Conservation (phyloP, 2,113 vertebrate genomes). For the Ranitomeya imitator region DNA sequence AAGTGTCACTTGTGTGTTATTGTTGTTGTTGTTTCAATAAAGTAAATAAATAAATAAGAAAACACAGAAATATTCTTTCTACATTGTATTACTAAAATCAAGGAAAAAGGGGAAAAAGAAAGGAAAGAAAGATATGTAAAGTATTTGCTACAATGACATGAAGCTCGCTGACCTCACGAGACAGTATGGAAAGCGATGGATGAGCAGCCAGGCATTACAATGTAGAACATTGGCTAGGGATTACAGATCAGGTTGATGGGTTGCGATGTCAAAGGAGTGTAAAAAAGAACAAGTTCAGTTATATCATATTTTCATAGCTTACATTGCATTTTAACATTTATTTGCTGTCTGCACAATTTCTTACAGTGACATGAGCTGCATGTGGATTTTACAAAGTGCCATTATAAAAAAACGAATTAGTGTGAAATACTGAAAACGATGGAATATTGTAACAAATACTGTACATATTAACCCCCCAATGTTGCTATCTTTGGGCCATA, state of each 20-base stretch:
- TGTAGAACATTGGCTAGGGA: slow-evolving; percentile 20
- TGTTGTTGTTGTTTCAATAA: no score
- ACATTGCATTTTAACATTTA: background rate
- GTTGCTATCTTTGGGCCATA: background rate
- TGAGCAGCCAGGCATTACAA: slow-evolving; percentile 31
- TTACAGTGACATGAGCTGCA: background rate
- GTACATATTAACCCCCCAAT: background rate
- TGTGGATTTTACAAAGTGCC: background rate
- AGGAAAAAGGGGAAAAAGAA: background rate
- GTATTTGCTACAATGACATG: slow-evolving; percentile 3
- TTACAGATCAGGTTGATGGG: background rate
- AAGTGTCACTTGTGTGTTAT: no score
- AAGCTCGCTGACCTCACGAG: slow-evolving; percentile 2
- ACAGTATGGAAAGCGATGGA: background rate
- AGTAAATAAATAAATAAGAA: background rate
- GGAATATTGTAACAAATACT: background rate
- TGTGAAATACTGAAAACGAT: background rate
- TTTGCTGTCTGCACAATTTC: background rate
- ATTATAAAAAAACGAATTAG: background rate
- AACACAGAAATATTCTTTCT: background rate
- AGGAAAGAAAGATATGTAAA: background rate
- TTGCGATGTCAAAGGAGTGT: background rate
- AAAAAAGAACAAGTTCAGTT: background rate
- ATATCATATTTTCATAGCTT: background rate
- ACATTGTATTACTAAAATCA: background rate